phyloP scores from a whole-genome alignment of 2,113 vertebrate genomes.

The Alethe castanea region DNA sequence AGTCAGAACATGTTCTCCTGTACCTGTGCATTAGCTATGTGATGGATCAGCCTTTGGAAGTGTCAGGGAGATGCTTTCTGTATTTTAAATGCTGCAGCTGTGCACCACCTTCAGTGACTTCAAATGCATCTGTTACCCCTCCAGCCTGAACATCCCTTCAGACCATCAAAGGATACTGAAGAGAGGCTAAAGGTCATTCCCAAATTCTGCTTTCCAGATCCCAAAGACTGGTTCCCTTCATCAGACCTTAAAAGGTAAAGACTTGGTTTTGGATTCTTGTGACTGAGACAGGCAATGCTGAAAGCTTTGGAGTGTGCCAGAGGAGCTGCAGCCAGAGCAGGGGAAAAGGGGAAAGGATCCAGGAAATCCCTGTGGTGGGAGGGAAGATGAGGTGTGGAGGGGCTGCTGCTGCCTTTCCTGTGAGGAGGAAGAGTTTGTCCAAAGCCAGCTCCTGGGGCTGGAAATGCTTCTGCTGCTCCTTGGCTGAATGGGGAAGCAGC shows the following conservation, averaged over 20 bases:
- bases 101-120: neutral
- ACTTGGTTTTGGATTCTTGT: neutral
- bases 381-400: neutral
- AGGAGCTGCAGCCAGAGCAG: neutral
- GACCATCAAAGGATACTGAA: conserved; percentile 88
- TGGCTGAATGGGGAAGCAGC: neutral
- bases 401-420: neutral
- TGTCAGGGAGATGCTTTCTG: neutral
- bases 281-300: neutral
- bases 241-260: conserved; percentile 86
- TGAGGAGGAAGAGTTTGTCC: neutral
- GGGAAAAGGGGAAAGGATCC: neutral
- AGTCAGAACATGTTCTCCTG: neutral
- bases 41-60: neutral
- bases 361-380: neutral
- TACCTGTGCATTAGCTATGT: neutral
- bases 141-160: conserved; percentile 89
- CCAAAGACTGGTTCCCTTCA: conserved; percentile 87
- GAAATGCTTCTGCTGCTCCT: neutral
- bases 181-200: conserved; percentile 95
- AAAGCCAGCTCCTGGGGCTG: neutral
- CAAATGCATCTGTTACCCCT: conserved; percentile 30
- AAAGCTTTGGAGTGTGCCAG: neutral
- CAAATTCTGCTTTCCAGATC: conserved; percentile 95
- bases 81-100: neutral